A percentile compares a stretch with the other conserved stretches of the same genome.
Conservation (phyloP, 2,113 vertebrate genomes). For the Salvelinus sp. region DNA sequence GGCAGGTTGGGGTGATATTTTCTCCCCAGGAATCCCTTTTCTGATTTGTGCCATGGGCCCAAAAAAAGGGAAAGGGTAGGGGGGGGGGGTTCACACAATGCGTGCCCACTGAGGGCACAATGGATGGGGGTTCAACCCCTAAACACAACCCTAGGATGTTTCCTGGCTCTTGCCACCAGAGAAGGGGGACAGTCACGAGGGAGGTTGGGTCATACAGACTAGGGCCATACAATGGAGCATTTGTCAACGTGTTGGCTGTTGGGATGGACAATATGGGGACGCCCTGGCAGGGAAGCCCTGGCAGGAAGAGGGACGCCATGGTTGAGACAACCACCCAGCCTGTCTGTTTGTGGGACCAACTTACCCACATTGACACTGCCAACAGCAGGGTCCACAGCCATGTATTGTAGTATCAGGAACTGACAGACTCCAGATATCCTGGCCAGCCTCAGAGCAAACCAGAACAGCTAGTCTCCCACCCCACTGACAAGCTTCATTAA, state of each 20-base stretch:
- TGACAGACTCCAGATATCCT: no score
- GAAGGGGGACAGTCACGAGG: conserved; percentile 5
- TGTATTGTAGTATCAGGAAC: no score
- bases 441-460: no score
- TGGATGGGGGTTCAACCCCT: background rate
- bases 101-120: background rate
- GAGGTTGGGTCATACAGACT: background rate
- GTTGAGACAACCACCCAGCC: background rate
- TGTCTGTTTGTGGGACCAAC: background rate
- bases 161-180: background rate
- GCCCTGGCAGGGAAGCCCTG: conserved; percentile 22
- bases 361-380: no score
- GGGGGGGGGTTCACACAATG: background rate
- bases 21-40: background rate
- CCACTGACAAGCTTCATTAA: no score
- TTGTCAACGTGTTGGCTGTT: conserved; percentile 15
- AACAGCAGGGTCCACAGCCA: no score
- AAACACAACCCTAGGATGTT: background rate
- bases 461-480: no score
- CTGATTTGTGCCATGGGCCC: background rate
- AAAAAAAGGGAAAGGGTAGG: background rate
- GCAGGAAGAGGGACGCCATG: conserved; percentile 7
- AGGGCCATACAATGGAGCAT: conserved; percentile 21
- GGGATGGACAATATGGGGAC: conserved; percentile 19
- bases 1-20: background rate